phyloP scores from a whole-genome alignment of 2,888 invertebrate genomes.

The Omphaloscelis lunosa region DNA sequence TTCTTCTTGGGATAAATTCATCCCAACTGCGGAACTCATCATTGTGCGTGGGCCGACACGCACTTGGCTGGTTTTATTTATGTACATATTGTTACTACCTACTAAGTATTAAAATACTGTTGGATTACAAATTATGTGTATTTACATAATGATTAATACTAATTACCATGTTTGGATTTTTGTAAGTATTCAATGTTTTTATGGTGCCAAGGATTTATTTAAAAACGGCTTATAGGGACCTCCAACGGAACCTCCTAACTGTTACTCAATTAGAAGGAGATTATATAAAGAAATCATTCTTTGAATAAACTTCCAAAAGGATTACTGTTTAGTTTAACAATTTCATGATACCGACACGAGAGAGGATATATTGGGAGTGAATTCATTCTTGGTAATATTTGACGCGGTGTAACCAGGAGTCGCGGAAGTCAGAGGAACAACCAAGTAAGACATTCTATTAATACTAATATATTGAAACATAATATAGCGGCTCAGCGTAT shows the following conservation, averaged over 20 bases:
- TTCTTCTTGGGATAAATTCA: too few species aligned
- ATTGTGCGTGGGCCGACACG: too few species aligned
- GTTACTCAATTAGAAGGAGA: background rate
- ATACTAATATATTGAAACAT: constrained; percentile 66
- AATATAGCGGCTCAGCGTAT: constrained; percentile 62
- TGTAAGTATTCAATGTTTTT: background rate
- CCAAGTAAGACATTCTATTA: constrained; percentile 56
- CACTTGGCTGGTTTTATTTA: too few species aligned
- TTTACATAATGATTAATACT: background rate
- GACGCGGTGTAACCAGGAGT: constrained; percentile 9
- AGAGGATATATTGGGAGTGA: background rate
- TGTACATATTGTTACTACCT: background rate
- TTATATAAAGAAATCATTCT: constrained; percentile 1
- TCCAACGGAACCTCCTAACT: background rate
- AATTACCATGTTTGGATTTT: background rate
- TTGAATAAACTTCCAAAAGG: background rate
- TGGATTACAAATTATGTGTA: background rate
- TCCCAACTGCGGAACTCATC: too few species aligned
- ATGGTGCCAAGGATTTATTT: background rate
- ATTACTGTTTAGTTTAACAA: constrained; percentile 1
- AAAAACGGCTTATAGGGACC: background rate
- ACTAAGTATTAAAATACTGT: background rate
- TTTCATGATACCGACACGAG: background rate
- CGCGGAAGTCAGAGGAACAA: constrained; percentile 54
- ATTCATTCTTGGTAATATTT: background rate